These are phyloP conservation scores for Ispidina picta DNA, from an alignment of 2,797 vertebrate genomes.

Conservation along the genomic window DNA sequence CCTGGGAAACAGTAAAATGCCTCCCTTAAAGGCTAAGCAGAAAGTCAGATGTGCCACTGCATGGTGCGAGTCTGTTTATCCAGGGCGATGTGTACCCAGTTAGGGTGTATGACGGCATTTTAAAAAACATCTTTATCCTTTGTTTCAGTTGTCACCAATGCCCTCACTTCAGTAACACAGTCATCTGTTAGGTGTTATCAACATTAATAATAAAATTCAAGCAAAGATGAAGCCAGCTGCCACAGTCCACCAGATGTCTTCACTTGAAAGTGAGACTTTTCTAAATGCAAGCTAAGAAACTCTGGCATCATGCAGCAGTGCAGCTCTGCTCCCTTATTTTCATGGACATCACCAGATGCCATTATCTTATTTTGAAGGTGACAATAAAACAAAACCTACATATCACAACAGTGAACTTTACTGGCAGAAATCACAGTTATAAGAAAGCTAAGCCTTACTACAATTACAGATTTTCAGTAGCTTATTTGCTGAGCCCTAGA, in stretches of 20 bases:
- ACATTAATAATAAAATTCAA: background rate
- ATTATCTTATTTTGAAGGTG: background rate
- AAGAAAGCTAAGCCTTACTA: background rate
- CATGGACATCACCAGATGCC: background rate
- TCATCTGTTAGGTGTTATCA: background rate
- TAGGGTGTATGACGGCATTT: background rate
- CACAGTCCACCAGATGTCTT: background rate
- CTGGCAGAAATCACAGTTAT: background rate
- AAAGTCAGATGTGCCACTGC: background rate
- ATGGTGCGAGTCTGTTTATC: background rate
- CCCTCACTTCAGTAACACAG: background rate
- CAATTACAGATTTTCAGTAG: background rate
- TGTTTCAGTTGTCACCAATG: background rate
- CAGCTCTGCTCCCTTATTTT: background rate
- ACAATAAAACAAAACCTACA: background rate
- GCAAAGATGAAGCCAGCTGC: background rate
- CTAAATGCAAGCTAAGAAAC: background rate
- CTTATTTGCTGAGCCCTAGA: background rate
- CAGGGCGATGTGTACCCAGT: accelerated
- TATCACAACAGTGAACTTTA: background rate
- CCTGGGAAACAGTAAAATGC: background rate
- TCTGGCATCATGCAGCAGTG: background rate
- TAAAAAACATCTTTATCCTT: background rate
- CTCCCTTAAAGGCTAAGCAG: background rate
- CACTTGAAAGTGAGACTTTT: background rate